Evolutionary conservation across 2,113 vertebrate species (phyloP).

Genomic region (Emydocephalus ijimae): DNA sequence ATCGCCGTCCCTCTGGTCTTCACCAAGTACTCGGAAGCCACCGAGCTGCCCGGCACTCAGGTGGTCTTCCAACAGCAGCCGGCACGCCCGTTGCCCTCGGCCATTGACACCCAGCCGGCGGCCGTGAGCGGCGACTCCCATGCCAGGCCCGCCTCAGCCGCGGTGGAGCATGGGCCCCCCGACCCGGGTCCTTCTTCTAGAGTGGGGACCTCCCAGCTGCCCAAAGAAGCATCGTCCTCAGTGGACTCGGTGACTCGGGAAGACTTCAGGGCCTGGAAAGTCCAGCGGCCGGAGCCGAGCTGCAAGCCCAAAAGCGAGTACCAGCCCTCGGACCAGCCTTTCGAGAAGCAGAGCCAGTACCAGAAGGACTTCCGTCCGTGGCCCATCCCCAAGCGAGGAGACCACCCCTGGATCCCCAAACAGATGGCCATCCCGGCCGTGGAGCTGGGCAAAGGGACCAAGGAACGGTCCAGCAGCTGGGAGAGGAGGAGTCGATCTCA

Average conservation of each 20-base stretch:
- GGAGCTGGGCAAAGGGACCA: slow-evolving; percentile 3
- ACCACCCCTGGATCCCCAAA: slow-evolving; percentile 96
- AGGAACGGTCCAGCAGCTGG: slow-evolving; percentile 56
- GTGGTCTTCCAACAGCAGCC: slow-evolving; percentile 67
- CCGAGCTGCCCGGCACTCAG: slow-evolving; percentile 75
- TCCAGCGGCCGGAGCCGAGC: slow-evolving; percentile 85
- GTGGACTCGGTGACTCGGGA: slow-evolving; percentile 89
- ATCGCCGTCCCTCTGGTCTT: slow-evolving; percentile 94
- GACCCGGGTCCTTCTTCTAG: background rate
- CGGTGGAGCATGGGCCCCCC: background rate
- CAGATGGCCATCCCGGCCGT: slow-evolving; percentile 59
- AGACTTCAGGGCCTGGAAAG: slow-evolving; percentile 91
- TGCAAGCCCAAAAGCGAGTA: slow-evolving; percentile 92
- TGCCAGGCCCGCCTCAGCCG: slow-evolving; percentile 61
- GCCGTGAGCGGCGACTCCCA: slow-evolving; percentile 57
- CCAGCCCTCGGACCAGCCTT: slow-evolving; percentile 86
- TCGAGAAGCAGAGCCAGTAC: slow-evolving; percentile 93
- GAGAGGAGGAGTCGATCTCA: slow-evolving; percentile 48
- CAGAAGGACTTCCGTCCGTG: slow-evolving; percentile 95
- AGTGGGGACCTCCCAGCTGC: slow-evolving; percentile 11
- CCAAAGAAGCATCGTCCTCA: slow-evolving; percentile 3
- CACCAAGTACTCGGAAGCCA: slow-evolving; percentile 90
- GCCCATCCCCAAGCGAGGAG: slow-evolving; percentile 87
- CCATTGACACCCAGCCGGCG: slow-evolving; percentile 81
- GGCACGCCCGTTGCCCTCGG: slow-evolving; percentile 66